Evolutionary conservation across 1,140 invertebrate species (phyloP), one percentile per base, ranked within the genome.

Genomic region (Oryctes rhinoceros): DNA sequence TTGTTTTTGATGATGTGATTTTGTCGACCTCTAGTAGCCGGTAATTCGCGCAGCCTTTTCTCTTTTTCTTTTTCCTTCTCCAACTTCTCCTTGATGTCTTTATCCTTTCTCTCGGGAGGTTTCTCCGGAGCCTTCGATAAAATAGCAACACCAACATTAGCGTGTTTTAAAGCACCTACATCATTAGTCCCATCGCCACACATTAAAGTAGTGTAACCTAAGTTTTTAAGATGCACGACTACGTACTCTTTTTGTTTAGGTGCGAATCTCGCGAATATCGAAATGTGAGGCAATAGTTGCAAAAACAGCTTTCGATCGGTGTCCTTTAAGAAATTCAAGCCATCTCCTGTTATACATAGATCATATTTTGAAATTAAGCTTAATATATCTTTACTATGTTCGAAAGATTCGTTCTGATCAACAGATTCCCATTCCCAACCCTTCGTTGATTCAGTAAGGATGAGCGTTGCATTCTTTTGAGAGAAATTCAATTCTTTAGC

Each of bases 161-260:
- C 97, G 90, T 99, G 98, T 91, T 99, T 99, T 10, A 99, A 90
- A 30, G 99, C 99, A n/a, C 99, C 99, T 35, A 99, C 99, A 90
- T 99, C 99, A 89, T 99, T 99, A 1, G 99, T 99, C 81, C 99
- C 99, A 91, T 99, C 99, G n/a, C 99, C 99, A 88, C 98, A 99
- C 99, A 99, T 99, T 0, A 99, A 88, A 0, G 98, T 99, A 3
- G 91, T 91, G 86, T 93, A 98, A 24, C 98, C 98, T 1, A 97
- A 86, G 39, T 92, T 90, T 88, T 99, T 99, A 39, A 99, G 88
- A 10, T 93, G 92, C 1, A 96, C 94, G 53, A 99, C 95, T 2
- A 99, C 95, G 87, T 94, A 95, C 89, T 99, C 98, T 89, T 99
- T 99, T 87, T 99, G 97, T 86, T 98, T 99, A 2, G 98, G 98